Percentiles rank a stretch among this genome's conserved stretches.
phyloP scores from a whole-genome alignment of 2,888 invertebrate species.

The Drosophila prolongata region DNA sequence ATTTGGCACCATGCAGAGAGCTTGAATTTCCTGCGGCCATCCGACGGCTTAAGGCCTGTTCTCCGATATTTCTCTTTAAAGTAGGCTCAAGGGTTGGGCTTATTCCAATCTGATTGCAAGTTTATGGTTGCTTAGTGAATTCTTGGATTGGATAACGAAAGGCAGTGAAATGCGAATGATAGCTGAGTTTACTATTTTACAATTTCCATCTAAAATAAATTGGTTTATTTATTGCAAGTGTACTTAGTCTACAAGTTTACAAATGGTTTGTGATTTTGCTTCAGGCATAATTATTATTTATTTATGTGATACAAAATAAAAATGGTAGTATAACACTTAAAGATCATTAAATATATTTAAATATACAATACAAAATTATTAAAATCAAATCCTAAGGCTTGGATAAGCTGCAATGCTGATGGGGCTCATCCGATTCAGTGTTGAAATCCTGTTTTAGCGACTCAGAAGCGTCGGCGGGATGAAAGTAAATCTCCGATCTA shows the following conservation, averaged over 20 bases:
- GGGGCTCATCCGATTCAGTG: constrained; percentile 1
- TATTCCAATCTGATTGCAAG: constrained; percentile 4
- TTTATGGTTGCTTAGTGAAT: constrained; percentile 14
- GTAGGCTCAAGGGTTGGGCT: constrained; percentile 12
- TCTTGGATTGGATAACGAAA: constrained; percentile 1
- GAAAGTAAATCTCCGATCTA: constrained; percentile 9
- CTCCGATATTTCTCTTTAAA: constrained; percentile 16
- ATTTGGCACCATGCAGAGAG: constrained; percentile 63
- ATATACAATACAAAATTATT: neutral
- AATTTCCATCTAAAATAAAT: neutral
- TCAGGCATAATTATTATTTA: too few relatives aligned
- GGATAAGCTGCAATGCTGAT: neutral
- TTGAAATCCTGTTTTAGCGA: constrained; percentile 20
- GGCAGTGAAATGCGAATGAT: neutral
- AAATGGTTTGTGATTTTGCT: too few relatives aligned
- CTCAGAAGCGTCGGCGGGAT: constrained; percentile 21
- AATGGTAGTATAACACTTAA: too few relatives aligned
- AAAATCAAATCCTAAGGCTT: neutral
- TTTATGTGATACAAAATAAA: too few relatives aligned
- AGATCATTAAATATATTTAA: too few relatives aligned
- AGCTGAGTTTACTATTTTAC: neutral
- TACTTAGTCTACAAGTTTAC: too few relatives aligned
- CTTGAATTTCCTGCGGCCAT: constrained; percentile 49
- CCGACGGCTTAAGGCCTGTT: constrained; percentile 26
- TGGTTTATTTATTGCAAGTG: too few relatives aligned